Base-by-base conservation (phyloP, 2,888 invertebrate genomes). In the Plagodis dolabraria region DNA sequence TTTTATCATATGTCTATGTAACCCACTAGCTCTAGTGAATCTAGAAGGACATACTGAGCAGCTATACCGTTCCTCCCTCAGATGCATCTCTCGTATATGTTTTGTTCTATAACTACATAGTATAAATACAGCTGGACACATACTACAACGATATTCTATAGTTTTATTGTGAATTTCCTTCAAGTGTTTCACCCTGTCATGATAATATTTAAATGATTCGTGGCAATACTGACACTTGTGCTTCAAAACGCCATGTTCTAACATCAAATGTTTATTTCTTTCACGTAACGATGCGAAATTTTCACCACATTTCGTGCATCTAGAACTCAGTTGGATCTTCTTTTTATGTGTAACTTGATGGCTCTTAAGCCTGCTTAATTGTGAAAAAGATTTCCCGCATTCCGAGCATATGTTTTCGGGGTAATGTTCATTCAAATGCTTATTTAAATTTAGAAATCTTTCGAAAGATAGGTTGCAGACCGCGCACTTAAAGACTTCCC, bases 371-470 rank as follows among this genome's bases (percentile, higher is more conserved):
- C 87, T 78, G 11, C 80, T 75, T 1, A 70, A 67, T 0, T 82
- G 80, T 0, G 87, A 77, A 53, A 90, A 91, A 0, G 85, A 75
- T 75, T 90, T 91, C 0, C 91, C 91, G 57, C 92, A 92, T 44
- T 80, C 77, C 33, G 79, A 83, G 50, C 92, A 92, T n/a, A 92
- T 85, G 47, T 85, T 84, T 47, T 87, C 84, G 0, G 85, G 88
- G 65, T 83, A 87, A 47, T 92, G 92, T n/a, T 75, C 74, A 47
- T 92, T 91, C 69, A 89, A 83, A 63, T 92, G 92, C 0, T 72
- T 83, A 59, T 91, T 91, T 5, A 92, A 67, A 63, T 85, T 88
- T 0, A 83, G 75, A 54, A 91, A 92, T 2, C 86, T 60, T 5
- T 82, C 80, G 45, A 88, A 92, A 5, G 69, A 73, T 53, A 81